Base-by-base conservation (phyloP, 2,888 invertebrate species). In the Leucozona laternaria region DNA sequence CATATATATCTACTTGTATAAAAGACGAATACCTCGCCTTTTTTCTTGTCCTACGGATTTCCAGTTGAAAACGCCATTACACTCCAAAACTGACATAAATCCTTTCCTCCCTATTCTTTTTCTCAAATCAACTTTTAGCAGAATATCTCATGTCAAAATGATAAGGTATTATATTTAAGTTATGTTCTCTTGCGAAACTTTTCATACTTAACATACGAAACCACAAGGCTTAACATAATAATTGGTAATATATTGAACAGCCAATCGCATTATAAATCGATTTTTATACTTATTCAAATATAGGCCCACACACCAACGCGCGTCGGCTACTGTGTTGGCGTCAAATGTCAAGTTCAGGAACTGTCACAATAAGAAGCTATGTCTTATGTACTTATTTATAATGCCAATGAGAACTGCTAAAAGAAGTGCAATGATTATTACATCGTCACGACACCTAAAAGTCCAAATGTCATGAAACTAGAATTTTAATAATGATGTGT, bases 261-360 rank as follows among this genome's bases (percentile, higher is more conserved):
- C 7, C 2, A 43, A 43, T 45, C 17, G 34, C 6, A 13, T 7
- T 20, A 31, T 4, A 20, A 58, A 34, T 58, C 28, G 15, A 37
- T 37, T 34, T 20, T 22, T 22, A 37, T 37, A 17, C 2, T 10
- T 11, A 64, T 45, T 31, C 25, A 10, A 20, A 31, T 17, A 20
- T 17, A 17, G 11, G 11, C 10, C 2, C n/a, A 45, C n/a, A 45
- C 43, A 45, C 28, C 25, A 45, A 28, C 25, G 31, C 48, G 0
- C 17, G 48, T 20, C 2, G 10, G 5, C 13, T 5, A 11, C 40
- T 2, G 40, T 10, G 10, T 15, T 4, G 22, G 7, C 22, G 2
- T 60, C 17, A 80, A 80, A 80, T 80, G 80, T 73, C 85, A 80
- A 85, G 85, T 85, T 80, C 81, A 81, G 34, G 40, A 81, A 55